A percentile compares a stretch with the other conserved stretches of the same genome.
Conservation (phyloP, 2,797 vertebrate species). For the Eleutherodactylus coqui region DNA sequence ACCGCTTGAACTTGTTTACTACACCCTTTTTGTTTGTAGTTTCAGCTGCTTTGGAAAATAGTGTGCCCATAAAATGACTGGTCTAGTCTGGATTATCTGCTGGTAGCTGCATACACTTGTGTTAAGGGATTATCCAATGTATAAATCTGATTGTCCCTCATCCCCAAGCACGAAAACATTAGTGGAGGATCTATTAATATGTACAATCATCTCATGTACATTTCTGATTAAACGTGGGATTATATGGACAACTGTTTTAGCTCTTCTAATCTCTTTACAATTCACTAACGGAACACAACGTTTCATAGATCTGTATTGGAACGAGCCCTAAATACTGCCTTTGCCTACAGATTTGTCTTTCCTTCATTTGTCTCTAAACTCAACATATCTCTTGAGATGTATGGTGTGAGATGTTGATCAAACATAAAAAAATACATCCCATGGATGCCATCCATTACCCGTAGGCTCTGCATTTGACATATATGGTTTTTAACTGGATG, state of each 20-base stretch:
- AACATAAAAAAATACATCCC: too few species aligned
- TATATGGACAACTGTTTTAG: not conserved
- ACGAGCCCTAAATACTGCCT: not conserved
- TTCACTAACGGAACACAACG: not conserved
- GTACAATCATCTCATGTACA: not conserved
- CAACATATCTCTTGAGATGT: too few species aligned
- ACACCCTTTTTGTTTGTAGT: not conserved
- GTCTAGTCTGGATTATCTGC: not conserved
- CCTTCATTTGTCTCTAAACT: too few species aligned
- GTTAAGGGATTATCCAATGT: not conserved
- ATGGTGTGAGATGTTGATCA: too few species aligned
- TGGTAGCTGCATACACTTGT: not conserved
- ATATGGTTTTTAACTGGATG: too few species aligned
- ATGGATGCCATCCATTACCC: too few species aligned
- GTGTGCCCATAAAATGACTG: not conserved
- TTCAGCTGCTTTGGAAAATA: not conserved
- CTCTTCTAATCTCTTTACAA: not conserved
- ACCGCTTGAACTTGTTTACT: conserved; percentile 12
- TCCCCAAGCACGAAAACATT: not conserved
- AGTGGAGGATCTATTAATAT: not conserved
- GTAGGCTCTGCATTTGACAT: too few species aligned
- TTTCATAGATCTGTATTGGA: too few species aligned
- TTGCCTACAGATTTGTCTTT: too few species aligned
- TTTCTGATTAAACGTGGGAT: not conserved
- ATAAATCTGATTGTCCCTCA: not conserved